Evolutionary conservation across 2,113 vertebrate species (phyloP), one percentile per base, ranked within the genome.

Genomic region (Alces alces): DNA sequence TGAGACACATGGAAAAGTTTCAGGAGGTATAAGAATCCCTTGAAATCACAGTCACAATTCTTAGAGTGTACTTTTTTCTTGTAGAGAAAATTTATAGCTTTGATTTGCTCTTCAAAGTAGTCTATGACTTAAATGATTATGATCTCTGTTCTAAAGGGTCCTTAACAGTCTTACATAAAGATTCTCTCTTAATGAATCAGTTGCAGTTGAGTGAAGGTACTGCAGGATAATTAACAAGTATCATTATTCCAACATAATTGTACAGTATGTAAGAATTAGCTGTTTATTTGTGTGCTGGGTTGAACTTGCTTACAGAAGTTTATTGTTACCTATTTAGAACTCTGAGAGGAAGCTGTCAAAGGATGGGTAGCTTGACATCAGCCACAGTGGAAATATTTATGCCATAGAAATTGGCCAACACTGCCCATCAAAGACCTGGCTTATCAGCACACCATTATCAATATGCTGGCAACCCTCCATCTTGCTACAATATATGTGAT

Each of bases 331-430:
- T 86, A 89, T 39, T 94, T 28, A 89, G 60, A 83, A 88, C 83
- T 95, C 60, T 78, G 60, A 28, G 28, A 86, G 47, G 19, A 50
- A 60, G 54, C 23, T 86, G 21, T 86, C 82, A 52, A 90, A 66
- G 30, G 36, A 90, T 21, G 13, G 10, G 54, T 84, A 58, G 19
- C 12, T 76, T 76, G 39, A 94, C 89, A 97, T 97, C 52, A 50
- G 80, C 76, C 89, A 73, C 36, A 88, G 88, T 23, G 33, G 85
- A 88, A 97, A 95, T 93, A 96, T 94, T 97, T 94, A 86, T 39
- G 80, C 66, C 57, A 85, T 5, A 55, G 86, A 95, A 93, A 90
- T n/a, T 85, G 52, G 16, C 76, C 88, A 92, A 80, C 27, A 76
- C 55, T 84, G 55, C 47, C 64, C 73, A 64, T 82, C 54, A 30